Percentiles rank a stretch among this genome's conserved stretches.
phyloP scores from a whole-genome alignment of 2,113 vertebrate genomes.

The Rhinichthys klamathensis region DNA sequence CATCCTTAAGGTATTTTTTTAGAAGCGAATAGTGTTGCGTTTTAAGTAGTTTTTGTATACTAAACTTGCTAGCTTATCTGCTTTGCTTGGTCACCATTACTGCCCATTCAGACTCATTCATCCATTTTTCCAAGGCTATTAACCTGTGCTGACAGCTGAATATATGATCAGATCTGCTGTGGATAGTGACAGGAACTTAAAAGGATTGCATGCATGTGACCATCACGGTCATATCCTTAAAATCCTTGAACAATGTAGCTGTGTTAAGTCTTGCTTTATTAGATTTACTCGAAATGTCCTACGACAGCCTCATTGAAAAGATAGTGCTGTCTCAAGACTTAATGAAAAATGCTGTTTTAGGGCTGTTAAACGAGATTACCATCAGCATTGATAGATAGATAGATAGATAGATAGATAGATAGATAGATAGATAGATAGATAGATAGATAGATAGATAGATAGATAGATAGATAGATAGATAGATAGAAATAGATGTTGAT shows the following conservation, averaged over 20 bases:
- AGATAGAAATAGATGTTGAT: background rate
- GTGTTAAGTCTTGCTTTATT: conserved; percentile 35
- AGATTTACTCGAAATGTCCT: conserved; percentile 17
- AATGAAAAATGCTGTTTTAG: too few relatives aligned
- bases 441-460: too few relatives aligned
- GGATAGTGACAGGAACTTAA: background rate
- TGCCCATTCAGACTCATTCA: conserved; percentile 11
- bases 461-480: too few relatives aligned
- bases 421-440: too few relatives aligned
- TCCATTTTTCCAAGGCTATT: background rate
- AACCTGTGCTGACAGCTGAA: conserved; percentile 7
- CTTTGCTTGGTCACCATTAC: conserved; percentile 8
- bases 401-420: too few relatives aligned
- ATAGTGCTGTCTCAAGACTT: background rate
- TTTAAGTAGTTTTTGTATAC: conserved; percentile 42
- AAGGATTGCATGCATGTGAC: conserved; percentile 18
- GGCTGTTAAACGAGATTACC: too few relatives aligned
- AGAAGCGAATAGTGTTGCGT: background rate
- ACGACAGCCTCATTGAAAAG: background rate
- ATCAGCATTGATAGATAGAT: too few relatives aligned
- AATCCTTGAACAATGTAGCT: conserved; percentile 27
- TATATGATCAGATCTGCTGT: background rate
- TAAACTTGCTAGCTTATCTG: conserved; percentile 33
- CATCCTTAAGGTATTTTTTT: background rate
- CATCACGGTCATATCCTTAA: conserved; percentile 2